Conservation (phyloP, 2,113 vertebrate genomes). For the Silurus glanis region DNA sequence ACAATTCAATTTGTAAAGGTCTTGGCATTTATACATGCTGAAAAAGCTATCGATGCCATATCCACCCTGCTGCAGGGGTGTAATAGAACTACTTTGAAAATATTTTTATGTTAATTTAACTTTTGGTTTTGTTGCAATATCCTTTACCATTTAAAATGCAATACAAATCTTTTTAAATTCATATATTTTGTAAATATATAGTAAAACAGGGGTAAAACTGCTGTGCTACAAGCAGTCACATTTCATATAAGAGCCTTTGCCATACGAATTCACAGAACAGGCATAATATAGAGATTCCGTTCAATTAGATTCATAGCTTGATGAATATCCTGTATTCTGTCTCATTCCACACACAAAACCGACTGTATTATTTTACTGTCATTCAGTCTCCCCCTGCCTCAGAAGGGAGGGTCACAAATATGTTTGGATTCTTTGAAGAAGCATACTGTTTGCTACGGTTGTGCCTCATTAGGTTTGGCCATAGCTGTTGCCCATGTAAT, state of each 20-base stretch:
- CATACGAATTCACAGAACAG: neutral
- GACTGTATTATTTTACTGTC: neutral
- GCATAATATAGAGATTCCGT: neutral
- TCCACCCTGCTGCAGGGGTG: neutral
- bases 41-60: neutral
- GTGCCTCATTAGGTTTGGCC: conserved; percentile 50
- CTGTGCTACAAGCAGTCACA: neutral
- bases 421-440: conserved; percentile 43
- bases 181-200: neutral
- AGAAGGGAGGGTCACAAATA: conserved; percentile 12
- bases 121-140: neutral
- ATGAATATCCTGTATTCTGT: neutral
- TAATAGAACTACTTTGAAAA: neutral
- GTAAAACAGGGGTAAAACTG: neutral
- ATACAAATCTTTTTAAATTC: neutral
- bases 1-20: neutral
- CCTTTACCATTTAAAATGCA: neutral
- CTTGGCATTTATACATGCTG: neutral
- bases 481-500: conserved; percentile 49
- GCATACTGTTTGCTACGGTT: conserved; percentile 47
- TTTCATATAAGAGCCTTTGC: neutral
- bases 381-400: conserved; percentile 8
- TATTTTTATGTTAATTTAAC: neutral
- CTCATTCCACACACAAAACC: neutral
- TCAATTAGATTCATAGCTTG: neutral